Conservation (phyloP, 2,797 vertebrate species). For the Chelmon rostratus region DNA sequence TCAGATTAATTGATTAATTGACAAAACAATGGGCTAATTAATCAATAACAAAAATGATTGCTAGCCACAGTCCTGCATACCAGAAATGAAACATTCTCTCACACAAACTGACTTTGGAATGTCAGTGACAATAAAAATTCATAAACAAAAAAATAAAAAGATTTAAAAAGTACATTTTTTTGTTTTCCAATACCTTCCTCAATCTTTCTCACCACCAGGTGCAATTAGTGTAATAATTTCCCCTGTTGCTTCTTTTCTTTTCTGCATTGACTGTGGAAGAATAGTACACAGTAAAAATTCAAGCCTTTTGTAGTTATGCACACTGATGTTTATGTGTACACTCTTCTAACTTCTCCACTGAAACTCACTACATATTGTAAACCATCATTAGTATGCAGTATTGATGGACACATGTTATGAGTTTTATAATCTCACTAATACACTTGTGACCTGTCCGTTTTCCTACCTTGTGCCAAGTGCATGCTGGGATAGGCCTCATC, state of each 20-base stretch:
- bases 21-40: too few species aligned
- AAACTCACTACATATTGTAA: background rate
- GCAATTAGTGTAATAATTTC: background rate
- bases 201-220: background rate
- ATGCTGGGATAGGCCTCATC: constrained; percentile 7
- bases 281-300: background rate
- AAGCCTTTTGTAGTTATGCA: background rate
- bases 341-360: background rate
- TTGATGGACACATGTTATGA: background rate
- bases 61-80: background rate
- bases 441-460: background rate
- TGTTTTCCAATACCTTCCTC: background rate
- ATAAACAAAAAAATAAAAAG: background rate
- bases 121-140: background rate
- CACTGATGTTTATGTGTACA: background rate
- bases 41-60: too few species aligned
- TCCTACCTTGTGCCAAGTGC: background rate
- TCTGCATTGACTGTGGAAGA: background rate
- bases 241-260: background rate
- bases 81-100: background rate
- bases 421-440: background rate
- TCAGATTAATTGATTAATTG: too few species aligned
- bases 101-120: constrained; percentile 3
- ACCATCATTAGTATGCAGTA: background rate
- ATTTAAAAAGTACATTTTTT: background rate